A percentile compares a stretch with the other conserved stretches of the same genome.
phyloP scores from a whole-genome alignment of 2,113 vertebrate genomes.

The Columba livia region DNA sequence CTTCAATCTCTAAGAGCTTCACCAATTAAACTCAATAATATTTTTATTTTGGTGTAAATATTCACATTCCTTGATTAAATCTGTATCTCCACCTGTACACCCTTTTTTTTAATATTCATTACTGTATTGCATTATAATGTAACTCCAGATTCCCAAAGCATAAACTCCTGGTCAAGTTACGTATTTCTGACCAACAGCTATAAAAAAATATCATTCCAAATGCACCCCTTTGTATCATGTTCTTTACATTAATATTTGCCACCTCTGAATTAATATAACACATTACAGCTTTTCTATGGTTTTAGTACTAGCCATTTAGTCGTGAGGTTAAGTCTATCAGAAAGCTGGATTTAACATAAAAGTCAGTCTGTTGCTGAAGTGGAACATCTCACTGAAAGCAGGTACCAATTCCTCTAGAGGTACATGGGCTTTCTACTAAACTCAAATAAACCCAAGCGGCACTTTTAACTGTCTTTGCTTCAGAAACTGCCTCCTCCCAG shows the following conservation, averaged over 20 bases:
- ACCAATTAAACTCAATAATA: neutral
- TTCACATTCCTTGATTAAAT: neutral
- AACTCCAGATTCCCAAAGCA: neutral
- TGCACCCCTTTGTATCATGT: neutral
- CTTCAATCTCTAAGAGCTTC: neutral
- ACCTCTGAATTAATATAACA: neutral
- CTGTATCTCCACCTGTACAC: neutral
- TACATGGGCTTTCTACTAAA: neutral
- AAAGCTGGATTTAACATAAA: neutral
- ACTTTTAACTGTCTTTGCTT: neutral
- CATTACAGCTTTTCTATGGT: neutral
- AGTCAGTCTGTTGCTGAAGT: neutral
- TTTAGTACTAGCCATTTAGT: neutral
- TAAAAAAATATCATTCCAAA: neutral
- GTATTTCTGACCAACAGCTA: neutral
- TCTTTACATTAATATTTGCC: neutral
- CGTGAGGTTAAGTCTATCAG: neutral
- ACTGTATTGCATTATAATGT: neutral
- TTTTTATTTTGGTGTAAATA: neutral
- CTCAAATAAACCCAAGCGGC: accelerated
- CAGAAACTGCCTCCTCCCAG: neutral
- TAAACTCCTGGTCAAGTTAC: neutral
- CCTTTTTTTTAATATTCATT: neutral
- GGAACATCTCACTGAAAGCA: neutral
- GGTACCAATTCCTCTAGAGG: neutral